A percentile compares a stretch with the other conserved stretches of the same genome.
These are phyloP conservation scores for Trachelus tabidus DNA, from an alignment of 2,888 invertebrate genomes.

Conservation along the genomic window DNA sequence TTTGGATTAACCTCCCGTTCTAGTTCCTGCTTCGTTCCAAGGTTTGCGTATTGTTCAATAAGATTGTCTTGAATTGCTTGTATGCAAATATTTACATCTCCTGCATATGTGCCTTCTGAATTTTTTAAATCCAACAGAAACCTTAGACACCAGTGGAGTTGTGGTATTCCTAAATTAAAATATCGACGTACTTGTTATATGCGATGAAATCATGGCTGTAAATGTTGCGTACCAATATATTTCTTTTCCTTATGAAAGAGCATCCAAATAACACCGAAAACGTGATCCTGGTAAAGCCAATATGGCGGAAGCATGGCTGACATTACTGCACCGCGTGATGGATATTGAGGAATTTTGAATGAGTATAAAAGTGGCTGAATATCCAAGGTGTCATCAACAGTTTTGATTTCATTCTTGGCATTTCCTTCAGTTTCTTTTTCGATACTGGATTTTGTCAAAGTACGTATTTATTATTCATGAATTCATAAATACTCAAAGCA, in stretches of 20 bases:
- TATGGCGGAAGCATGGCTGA: constrained; percentile 60
- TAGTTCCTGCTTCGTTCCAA: constrained; percentile 8
- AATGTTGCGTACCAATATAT: constrained; percentile 36
- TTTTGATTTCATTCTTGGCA: neutral
- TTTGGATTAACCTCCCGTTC: neutral
- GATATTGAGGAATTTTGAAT: constrained; percentile 25
- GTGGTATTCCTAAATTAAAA: constrained; percentile 56
- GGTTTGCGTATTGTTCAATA: constrained; percentile 59
- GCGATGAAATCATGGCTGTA: neutral
- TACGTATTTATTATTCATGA: neutral
- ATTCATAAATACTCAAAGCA: neutral
- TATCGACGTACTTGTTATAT: neutral
- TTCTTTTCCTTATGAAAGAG: constrained; percentile 54
- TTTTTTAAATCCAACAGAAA: constrained; percentile 61
- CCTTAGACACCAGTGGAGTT: constrained; percentile 65
- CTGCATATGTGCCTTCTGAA: constrained; percentile 54
- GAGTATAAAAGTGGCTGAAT: constrained; percentile 35
- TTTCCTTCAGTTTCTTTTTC: constrained; percentile 1
- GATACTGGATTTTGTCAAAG: neutral
- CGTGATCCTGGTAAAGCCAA: constrained; percentile 63
- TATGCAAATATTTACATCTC: constrained; percentile 61
- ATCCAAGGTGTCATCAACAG: constrained; percentile 12
- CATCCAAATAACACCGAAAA: constrained; percentile 65
- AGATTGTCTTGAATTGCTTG: constrained; percentile 60
- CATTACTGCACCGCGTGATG: constrained; percentile 24